Percentiles rank a stretch among this genome's conserved stretches.
These are phyloP conservation scores for Aphis craccivora DNA, from an alignment of 1,140 invertebrate species.

Conservation along the genomic window DNA sequence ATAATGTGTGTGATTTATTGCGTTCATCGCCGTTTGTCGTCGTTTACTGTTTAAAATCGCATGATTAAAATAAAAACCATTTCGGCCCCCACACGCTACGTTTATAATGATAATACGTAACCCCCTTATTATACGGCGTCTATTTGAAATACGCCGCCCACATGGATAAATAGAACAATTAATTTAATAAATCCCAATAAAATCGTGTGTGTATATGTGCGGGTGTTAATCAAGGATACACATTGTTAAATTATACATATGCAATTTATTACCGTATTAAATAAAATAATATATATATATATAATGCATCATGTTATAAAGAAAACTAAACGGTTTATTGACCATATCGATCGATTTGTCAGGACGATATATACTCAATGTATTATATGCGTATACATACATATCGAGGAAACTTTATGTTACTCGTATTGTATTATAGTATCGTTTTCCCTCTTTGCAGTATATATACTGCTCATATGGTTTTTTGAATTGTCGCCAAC, in stretches of 20 bases:
- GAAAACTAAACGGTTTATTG: background rate
- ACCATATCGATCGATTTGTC: background rate
- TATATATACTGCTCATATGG: background rate
- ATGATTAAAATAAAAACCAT: background rate
- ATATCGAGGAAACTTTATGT: background rate
- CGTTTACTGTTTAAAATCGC: background rate
- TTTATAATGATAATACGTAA: background rate
- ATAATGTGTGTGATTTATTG: background rate
- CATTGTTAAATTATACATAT: background rate
- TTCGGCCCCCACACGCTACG: background rate
- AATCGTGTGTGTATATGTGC: background rate
- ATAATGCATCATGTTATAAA: background rate
- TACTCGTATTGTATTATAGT: background rate
- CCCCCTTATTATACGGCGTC: background rate
- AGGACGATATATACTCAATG: background rate
- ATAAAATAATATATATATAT: background rate
- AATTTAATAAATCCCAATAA: conserved; percentile 24
- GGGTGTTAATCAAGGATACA: background rate
- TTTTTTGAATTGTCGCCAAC: conserved; percentile 52
- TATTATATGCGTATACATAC: background rate
- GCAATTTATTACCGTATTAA: background rate
- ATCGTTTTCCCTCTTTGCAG: background rate
- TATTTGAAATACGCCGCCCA: conserved; percentile 27
- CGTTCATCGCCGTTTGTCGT: background rate
- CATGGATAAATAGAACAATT: conserved; percentile 39